Percentiles rank a stretch among this genome's conserved stretches.
phyloP scores from a whole-genome alignment of 1,140 invertebrate species.

The Harpegnathos saltator region DNA sequence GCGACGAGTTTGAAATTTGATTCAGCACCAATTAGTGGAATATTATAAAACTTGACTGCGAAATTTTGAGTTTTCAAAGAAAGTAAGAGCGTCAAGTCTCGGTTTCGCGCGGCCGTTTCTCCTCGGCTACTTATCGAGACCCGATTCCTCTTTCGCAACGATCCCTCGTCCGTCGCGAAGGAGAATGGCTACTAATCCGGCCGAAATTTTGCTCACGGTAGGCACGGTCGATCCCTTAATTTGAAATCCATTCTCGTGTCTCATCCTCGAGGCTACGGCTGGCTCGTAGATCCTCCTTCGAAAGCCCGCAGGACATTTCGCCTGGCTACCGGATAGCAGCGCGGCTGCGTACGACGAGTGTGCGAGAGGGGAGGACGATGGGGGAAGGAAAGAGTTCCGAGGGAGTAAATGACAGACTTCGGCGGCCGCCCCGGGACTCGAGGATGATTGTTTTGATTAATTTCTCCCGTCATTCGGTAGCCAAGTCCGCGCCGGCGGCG shows the following conservation, averaged over 20 bases:
- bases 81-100: neutral
- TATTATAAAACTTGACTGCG: neutral
- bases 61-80: neutral
- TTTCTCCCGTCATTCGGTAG: constrained; percentile 83
- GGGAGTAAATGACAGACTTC: constrained; percentile 82
- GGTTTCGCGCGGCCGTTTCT: too few species aligned
- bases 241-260: constrained; percentile 64
- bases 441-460: constrained; percentile 83
- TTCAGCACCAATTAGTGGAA: too few species aligned
- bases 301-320: constrained; percentile 54
- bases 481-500: constrained; percentile 75
- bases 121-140: neutral
- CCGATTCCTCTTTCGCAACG: neutral
- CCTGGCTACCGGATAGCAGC: constrained; percentile 75
- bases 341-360: constrained; percentile 49
- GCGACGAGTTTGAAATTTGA: too few species aligned
- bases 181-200: constrained; percentile 23
- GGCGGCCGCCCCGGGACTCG: constrained; percentile 75
- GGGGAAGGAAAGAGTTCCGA: constrained; percentile 75
- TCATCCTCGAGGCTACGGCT: constrained; percentile 43
- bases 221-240: constrained; percentile 58
- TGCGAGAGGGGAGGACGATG: constrained; percentile 61
- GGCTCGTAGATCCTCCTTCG: constrained; percentile 48
- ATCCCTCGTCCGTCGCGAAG: neutral
- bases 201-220: constrained; percentile 64